These are phyloP conservation scores for Spodoptera litura DNA, from an alignment of 1,140 invertebrate genomes.

Conservation along the genomic window DNA sequence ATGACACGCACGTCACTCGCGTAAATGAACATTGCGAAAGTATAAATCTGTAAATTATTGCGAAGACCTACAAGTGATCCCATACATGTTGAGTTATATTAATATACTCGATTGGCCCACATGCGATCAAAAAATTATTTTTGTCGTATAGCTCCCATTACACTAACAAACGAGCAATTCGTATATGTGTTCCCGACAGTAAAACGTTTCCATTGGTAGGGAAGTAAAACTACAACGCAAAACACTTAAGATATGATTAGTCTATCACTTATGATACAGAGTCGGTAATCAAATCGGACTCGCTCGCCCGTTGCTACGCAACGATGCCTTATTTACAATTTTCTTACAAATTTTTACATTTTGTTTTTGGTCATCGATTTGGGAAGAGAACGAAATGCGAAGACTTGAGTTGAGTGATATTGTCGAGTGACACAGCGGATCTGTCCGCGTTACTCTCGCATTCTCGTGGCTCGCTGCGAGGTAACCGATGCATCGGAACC, in stretches of 20 bases:
- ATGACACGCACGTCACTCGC: slow-evolving; percentile 30
- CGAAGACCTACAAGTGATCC: slow-evolving; percentile 74
- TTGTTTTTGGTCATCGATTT: slow-evolving; percentile 79
- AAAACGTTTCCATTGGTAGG: slow-evolving; percentile 58
- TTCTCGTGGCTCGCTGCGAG: background rate
- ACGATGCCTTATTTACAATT: slow-evolving; percentile 62
- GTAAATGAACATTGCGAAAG: slow-evolving; percentile 44
- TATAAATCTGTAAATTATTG: slow-evolving; percentile 60
- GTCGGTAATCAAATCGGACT: slow-evolving; percentile 44
- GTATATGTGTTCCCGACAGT: slow-evolving; percentile 67
- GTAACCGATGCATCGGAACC: slow-evolving; percentile 9
- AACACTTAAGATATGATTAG: slow-evolving; percentile 82
- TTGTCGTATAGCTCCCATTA: slow-evolving; percentile 61
- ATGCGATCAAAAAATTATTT: slow-evolving; percentile 58
- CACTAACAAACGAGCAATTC: slow-evolving; percentile 60
- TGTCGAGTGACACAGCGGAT: background rate
- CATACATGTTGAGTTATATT: slow-evolving; percentile 73
- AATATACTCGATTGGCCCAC: slow-evolving; percentile 79
- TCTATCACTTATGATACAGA: slow-evolving; percentile 70
- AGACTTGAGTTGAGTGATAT: slow-evolving; percentile 50
- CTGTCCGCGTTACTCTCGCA: slow-evolving; percentile 4
- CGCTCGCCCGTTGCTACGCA: slow-evolving; percentile 67
- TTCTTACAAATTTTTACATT: slow-evolving; percentile 67
- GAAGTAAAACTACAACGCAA: slow-evolving; percentile 65
- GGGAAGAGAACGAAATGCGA: slow-evolving; percentile 63